Percentiles rank a stretch among this genome's conserved stretches.
Conservation (phyloP, 2,797 vertebrate species). For the Apogon hyalosoma region DNA sequence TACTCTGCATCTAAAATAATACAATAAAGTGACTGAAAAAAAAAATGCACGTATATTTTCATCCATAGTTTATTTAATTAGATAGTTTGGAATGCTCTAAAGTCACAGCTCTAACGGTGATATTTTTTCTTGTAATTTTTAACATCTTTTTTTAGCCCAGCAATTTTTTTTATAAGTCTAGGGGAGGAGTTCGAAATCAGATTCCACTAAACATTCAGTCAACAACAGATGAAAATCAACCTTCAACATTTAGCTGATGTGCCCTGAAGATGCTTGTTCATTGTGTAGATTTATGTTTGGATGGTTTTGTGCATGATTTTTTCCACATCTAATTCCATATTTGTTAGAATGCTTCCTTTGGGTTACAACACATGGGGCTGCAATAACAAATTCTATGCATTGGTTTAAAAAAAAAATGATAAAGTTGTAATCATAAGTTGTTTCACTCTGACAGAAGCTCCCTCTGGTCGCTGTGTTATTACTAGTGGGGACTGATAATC, state of each 20-base stretch:
- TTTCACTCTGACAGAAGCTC: neutral
- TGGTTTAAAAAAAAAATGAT: neutral
- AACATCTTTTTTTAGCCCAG: slow-evolving; percentile 31
- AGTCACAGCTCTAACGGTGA: slow-evolving; percentile 26
- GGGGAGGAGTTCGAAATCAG: slow-evolving; percentile 35
- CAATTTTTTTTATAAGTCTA: slow-evolving; percentile 47
- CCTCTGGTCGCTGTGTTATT: neutral
- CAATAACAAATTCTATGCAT: neutral
- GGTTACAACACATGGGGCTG: slow-evolving; percentile 7
- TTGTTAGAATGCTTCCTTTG: neutral
- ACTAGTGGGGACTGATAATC: slow-evolving; percentile 1
- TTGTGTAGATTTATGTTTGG: slow-evolving; percentile 22
- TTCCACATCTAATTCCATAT: slow-evolving; percentile 3
- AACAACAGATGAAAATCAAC: slow-evolving; percentile 41
- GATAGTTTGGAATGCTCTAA: slow-evolving; percentile 16
- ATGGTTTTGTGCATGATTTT: slow-evolving; percentile 16
- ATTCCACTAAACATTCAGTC: slow-evolving; percentile 48
- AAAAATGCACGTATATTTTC: slow-evolving; percentile 2
- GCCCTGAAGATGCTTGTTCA: slow-evolving; percentile 8
- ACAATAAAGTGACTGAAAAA: slow-evolving; percentile 11
- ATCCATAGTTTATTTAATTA: slow-evolving; percentile 16
- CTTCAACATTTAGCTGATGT: slow-evolving; percentile 36
- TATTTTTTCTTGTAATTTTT: slow-evolving; percentile 2
- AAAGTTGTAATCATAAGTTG: neutral
- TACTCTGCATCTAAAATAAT: slow-evolving; percentile 1